A percentile compares a stretch with the other conserved stretches of the same genome.
Conservation (phyloP, 2,888 invertebrate genomes). For the Nomada ruficornis region DNA sequence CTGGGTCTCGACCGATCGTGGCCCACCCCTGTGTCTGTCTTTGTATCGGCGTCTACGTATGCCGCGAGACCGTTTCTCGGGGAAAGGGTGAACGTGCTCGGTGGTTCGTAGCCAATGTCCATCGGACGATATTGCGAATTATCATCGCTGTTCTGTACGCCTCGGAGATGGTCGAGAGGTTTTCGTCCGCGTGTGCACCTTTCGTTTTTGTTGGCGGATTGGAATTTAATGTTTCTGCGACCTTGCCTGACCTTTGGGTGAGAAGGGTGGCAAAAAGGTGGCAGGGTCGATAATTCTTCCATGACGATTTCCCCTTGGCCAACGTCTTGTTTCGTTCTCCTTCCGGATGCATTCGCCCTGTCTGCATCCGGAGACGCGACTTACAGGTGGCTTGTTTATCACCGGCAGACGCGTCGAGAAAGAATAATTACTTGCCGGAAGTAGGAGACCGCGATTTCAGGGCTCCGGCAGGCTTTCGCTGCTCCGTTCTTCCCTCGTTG, state of each 20-base stretch:
- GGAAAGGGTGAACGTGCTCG: conserved; percentile 14
- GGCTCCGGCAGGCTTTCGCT: not conserved
- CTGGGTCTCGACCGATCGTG: conserved; percentile 75
- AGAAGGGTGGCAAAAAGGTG: not conserved
- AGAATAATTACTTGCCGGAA: conserved; percentile 58
- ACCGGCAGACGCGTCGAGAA: conserved; percentile 53
- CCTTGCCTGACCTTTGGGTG: conserved; percentile 15
- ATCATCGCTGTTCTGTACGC: not conserved
- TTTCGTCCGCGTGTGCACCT: not conserved
- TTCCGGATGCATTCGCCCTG: conserved; percentile 6
- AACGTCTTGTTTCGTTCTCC: conserved; percentile 42
- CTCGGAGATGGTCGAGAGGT: not conserved
- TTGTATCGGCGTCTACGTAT: conserved; percentile 62
- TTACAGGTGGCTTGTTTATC: conserved; percentile 66
- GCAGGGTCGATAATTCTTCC: conserved; percentile 26
- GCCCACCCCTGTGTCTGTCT: conserved; percentile 72
- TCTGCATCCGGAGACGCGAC: conserved; percentile 40
- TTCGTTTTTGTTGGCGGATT: not conserved
- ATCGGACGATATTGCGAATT: not conserved
- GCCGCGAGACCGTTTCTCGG: conserved; percentile 21
- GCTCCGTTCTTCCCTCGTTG: not conserved
- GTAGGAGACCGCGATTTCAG: conserved; percentile 36
- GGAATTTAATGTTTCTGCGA: not conserved
- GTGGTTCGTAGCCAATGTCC: conserved; percentile 62
- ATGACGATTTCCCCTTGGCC: conserved; percentile 21